Evolutionary conservation across 1,140 invertebrate genomes (phyloP).

Genomic region (Homalodisca vitripennis): DNA sequence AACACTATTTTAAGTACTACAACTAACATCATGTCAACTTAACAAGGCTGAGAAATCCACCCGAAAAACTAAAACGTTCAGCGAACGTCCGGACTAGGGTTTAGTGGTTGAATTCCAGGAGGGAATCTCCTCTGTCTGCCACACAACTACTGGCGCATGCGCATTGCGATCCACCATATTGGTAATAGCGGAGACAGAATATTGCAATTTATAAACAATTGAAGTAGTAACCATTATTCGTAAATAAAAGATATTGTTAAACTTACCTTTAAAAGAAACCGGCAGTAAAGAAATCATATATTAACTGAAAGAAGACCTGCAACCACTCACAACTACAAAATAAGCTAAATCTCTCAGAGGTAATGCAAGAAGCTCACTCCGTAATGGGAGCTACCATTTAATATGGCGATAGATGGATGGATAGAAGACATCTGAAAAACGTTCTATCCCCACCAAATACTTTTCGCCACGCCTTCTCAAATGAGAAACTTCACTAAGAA

Average conservation of each 20-base stretch:
- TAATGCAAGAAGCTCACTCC: not conserved
- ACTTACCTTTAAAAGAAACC: not conserved
- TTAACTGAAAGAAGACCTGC: not conserved
- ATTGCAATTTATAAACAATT: constrained; percentile 1
- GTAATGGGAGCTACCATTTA: not conserved
- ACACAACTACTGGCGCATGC: not conserved
- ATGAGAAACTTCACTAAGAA: too few relatives aligned
- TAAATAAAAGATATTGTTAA: not conserved
- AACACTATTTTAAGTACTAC: too few relatives aligned
- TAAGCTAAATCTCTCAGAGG: not conserved
- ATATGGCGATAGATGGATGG: not conserved
- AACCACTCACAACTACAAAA: not conserved
- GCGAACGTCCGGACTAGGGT: too few relatives aligned
- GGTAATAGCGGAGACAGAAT: not conserved
- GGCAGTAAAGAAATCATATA: constrained; percentile 13
- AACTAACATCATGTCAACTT: too few relatives aligned
- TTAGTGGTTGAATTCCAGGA: not conserved
- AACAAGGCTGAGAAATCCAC: too few relatives aligned
- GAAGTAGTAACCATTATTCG: not conserved
- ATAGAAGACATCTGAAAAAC: not conserved
- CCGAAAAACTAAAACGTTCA: too few relatives aligned
- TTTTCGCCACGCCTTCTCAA: not conserved
- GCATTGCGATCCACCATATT: constrained; percentile 5
- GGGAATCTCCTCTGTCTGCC: not conserved
- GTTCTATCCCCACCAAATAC: not conserved